Conservation (phyloP, 1,140 invertebrate genomes). For the Drosophila ercepeae region DNA sequence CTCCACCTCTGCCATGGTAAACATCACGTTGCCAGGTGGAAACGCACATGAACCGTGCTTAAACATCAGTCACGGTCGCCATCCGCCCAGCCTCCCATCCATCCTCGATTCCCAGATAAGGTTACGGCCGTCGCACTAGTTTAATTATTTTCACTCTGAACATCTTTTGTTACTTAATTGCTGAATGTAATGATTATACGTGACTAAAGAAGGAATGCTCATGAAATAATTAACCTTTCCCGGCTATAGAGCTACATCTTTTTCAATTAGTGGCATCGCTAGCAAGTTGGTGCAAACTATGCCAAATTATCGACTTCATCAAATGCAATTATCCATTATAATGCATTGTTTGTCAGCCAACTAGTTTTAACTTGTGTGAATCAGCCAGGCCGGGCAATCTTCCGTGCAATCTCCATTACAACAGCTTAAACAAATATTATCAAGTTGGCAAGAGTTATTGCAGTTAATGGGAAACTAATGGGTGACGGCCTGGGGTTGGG, state of each 20-base stretch:
- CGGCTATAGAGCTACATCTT: neutral
- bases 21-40: slow-evolving; percentile 40
- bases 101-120: slow-evolving; percentile 48
- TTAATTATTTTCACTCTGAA: slow-evolving; percentile 35
- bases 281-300: neutral
- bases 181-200: slow-evolving; percentile 24
- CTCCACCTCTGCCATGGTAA: neutral
- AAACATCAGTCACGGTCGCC: slow-evolving; percentile 43
- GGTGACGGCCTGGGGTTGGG: slow-evolving; percentile 7
- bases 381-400: slow-evolving; percentile 17
- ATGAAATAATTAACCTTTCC: slow-evolving; percentile 8
- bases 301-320: slow-evolving; percentile 2
- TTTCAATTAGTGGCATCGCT: neutral
- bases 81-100: neutral
- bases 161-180: slow-evolving; percentile 29
- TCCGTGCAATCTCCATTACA: slow-evolving; percentile 18
- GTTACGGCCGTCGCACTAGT: slow-evolving; percentile 31
- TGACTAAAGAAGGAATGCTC: slow-evolving; percentile 10
- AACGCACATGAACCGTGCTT: slow-evolving; percentile 34
- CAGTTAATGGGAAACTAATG: slow-evolving; percentile 37
- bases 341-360: slow-evolving; percentile 1
- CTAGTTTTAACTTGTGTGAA: slow-evolving; percentile 17
- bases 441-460: slow-evolving; percentile 12
- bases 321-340: neutral
- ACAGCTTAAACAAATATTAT: slow-evolving; percentile 20